Evolutionary conservation across 2,888 invertebrate genomes (phyloP).

Genomic region (Drosophila anomelani): DNA sequence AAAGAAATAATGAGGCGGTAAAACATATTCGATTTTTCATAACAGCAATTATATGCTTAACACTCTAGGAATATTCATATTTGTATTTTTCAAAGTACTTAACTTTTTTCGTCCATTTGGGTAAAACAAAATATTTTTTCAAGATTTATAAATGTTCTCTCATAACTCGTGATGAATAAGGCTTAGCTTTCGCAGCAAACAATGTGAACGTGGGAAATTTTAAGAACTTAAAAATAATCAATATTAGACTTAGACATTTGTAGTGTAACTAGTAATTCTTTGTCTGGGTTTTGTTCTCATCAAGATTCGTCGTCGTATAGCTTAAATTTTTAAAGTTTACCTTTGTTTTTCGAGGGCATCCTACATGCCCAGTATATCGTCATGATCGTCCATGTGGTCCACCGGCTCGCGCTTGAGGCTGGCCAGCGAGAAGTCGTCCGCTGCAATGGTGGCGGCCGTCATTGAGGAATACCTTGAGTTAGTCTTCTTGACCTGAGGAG

Average conservation of each 20-base stretch:
- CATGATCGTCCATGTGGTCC: constrained; percentile 54
- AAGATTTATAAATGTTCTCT: background rate
- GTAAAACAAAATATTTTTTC: background rate
- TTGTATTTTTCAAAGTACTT: background rate
- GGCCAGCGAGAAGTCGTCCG: constrained; percentile 61
- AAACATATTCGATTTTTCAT: constrained; percentile 8
- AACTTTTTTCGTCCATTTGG: background rate
- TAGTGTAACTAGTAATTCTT: constrained; percentile 1
- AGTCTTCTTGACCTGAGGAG: background rate
- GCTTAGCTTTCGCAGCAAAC: constrained; percentile 10
- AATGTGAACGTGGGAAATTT: background rate
- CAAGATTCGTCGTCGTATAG: constrained; percentile 4
- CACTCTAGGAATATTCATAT: background rate
- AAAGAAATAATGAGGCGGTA: constrained; percentile 5
- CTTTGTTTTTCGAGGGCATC: background rate
- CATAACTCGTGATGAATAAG: background rate
- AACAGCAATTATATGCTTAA: background rate
- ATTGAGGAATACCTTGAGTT: constrained; percentile 15
- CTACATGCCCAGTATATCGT: constrained; percentile 62
- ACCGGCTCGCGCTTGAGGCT: constrained; percentile 67
- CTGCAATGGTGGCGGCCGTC: constrained; percentile 66
- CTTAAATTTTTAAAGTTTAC: background rate
- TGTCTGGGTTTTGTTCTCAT: constrained; percentile 5
- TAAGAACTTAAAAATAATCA: background rate
- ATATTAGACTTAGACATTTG: background rate